Percentiles rank a stretch among this genome's conserved stretches.
phyloP scores from a whole-genome alignment of 2,113 vertebrate species.

The Ahaetulla prasina region DNA sequence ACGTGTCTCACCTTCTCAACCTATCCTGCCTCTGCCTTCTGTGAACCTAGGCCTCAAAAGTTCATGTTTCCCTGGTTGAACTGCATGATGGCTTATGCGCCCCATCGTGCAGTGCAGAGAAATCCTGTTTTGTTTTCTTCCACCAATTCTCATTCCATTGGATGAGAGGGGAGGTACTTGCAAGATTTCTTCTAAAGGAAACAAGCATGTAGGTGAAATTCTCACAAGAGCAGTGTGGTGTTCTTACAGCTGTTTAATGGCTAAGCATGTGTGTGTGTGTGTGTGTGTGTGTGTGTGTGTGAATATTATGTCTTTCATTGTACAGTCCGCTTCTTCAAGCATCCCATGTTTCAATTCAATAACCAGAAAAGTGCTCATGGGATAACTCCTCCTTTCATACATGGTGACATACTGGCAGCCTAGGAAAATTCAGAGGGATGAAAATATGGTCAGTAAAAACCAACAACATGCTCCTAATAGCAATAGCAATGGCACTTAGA shows the following conservation, averaged over 20 bases:
- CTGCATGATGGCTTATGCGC: not conserved
- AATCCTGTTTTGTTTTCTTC: not conserved
- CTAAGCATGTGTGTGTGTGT: too few species aligned
- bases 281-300: not conserved
- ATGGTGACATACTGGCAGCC: not conserved
- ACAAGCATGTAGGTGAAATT: not conserved
- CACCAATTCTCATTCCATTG: not conserved
- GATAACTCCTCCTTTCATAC: not conserved
- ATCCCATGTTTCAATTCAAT: not conserved
- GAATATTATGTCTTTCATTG: not conserved
- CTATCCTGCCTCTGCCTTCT: not conserved
- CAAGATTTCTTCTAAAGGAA: not conserved
- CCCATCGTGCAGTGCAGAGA: not conserved
- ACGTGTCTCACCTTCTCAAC: conserved; percentile 25
- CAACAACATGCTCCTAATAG: not conserved
- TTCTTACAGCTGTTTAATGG: not conserved
- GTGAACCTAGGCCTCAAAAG: not conserved
- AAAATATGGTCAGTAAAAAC: not conserved
- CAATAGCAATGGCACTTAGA: too few species aligned
- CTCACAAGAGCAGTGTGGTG: not conserved
- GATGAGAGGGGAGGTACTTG: not conserved
- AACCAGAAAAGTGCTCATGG: not conserved
- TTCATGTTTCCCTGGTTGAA: not conserved
- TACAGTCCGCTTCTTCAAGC: not conserved
- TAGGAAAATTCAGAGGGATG: not conserved